phyloP scores from a whole-genome alignment of 2,113 vertebrate species.

The Syngnathus typhle region DNA sequence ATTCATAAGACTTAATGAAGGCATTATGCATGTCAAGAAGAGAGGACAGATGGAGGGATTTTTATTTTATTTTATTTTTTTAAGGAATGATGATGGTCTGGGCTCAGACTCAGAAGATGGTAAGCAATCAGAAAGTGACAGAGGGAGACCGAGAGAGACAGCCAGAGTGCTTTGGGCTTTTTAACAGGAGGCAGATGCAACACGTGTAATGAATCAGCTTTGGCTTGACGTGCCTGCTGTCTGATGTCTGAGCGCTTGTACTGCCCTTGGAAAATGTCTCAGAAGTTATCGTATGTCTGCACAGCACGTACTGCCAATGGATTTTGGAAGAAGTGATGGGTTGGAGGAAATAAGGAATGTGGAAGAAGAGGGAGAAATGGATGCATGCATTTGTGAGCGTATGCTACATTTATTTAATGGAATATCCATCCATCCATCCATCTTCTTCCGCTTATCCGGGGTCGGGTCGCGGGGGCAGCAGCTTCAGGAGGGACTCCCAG shows the following conservation, averaged over 20 bases:
- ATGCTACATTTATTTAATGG: not conserved
- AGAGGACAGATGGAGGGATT: constrained; percentile 25
- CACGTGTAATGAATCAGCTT: constrained; percentile 77
- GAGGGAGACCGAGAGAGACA: constrained; percentile 27
- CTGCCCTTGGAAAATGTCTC: constrained; percentile 74
- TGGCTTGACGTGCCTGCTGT: constrained; percentile 69
- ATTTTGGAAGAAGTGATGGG: constrained; percentile 57
- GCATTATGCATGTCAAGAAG: constrained; percentile 21
- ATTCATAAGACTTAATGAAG: constrained; percentile 21
- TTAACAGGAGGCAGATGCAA: constrained; percentile 80
- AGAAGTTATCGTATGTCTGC: constrained; percentile 76
- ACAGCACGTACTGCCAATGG: constrained; percentile 52
- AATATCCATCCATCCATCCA: no score
- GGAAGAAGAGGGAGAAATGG: constrained; percentile 22
- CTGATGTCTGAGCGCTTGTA: constrained; percentile 80
- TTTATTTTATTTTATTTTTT: not conserved
- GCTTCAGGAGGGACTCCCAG: no score
- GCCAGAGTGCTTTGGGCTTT: constrained; percentile 68
- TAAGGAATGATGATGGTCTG: constrained; percentile 1
- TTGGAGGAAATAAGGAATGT: constrained; percentile 34
- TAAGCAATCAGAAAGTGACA: constrained; percentile 6
- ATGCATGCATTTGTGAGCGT: constrained; percentile 4
- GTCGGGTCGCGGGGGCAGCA: no score
- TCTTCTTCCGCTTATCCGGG: no score
- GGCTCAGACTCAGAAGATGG: not conserved